Base-by-base conservation (phyloP, 1,140 invertebrate species). In the Hyposmocoma kahamanoa region DNA sequence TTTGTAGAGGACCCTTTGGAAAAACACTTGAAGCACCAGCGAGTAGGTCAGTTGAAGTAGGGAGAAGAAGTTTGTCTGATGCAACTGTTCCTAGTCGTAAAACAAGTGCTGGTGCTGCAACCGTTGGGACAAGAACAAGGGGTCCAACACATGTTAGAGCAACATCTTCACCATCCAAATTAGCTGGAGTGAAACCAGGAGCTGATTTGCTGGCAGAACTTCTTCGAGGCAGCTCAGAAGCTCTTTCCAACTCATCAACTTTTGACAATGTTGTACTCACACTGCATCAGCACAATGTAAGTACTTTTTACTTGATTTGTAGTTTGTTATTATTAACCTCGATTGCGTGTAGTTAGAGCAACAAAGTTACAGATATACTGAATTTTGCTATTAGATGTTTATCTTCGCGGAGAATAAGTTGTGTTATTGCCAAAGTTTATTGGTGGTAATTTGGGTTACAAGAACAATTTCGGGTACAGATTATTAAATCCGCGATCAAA, bases 131-230 rank as follows among this genome's bases (percentile, higher is more conserved):
- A 10, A 56, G 64, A 4, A 54, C 68, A 58, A 60, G 68, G 8
- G 76, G 78, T 1, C 73, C 73, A 0, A 84, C 81, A 1, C 93
- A 94, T 75, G 92, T 93, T 49, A 76, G 93, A 61, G 94, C 93
- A 1, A 93, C 92, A 1, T 94, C 93, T 2, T 94, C 92, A 61
- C 93, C 93, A 3, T 93, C 91, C 0, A 93, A 94, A 80, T 84
- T 94, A 47, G 91, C 91, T 62, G 89, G 90, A 41, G 77, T 90
- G 15, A 89, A 91, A 60, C 90, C 91, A 1, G 91, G 90, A 42
- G 90, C 89, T 0, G 92, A 94, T 63, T 75, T 94, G 19, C 77
- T 95, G 21, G 92, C 92, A 10, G 91, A 93, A 67, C 80, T 95
- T 28, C 86, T 94, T 11, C 89, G 91, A 46, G 92, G 92, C 15